phyloP scores from a whole-genome alignment of 2,888 invertebrate species.

The Conistra vaccinii region DNA sequence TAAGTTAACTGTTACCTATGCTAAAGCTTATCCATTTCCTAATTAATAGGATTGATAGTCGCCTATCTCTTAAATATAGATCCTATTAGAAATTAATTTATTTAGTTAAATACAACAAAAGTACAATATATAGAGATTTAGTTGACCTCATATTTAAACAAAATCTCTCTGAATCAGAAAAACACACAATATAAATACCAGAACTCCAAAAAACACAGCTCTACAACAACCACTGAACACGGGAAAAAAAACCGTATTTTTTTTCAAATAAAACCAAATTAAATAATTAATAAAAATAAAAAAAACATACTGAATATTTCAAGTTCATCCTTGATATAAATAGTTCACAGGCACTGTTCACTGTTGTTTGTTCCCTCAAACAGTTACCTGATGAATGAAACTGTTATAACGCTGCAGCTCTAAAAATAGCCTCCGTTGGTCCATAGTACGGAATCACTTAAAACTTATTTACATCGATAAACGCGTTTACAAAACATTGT shows the following conservation, averaged over 20 bases:
- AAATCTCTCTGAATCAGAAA: background rate
- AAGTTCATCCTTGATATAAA: constrained; percentile 75
- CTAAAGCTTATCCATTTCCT: background rate
- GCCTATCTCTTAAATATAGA: background rate
- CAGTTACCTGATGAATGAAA: constrained; percentile 83
- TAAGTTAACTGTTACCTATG: background rate
- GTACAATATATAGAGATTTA: background rate
- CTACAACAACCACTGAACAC: constrained; percentile 3
- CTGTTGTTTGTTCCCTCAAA: constrained; percentile 75
- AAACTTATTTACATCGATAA: constrained; percentile 85
- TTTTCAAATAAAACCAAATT: background rate
- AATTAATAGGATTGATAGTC: background rate
- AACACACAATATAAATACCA: background rate
- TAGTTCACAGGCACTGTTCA: constrained; percentile 74
- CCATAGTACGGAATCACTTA: constrained; percentile 86
- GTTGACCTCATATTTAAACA: background rate
- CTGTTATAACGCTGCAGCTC: constrained; percentile 68
- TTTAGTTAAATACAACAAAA: background rate
- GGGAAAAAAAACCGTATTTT: background rate
- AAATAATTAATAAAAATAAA: constrained; percentile 32
- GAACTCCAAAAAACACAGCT: background rate
- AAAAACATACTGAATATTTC: constrained; percentile 78
- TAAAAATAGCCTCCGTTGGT: constrained; percentile 83
- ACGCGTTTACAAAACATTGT: constrained; percentile 84
- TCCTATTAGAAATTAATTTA: background rate